Base-by-base conservation (phyloP, 2,113 vertebrate species). In the Lophochroa leadbeateri region DNA sequence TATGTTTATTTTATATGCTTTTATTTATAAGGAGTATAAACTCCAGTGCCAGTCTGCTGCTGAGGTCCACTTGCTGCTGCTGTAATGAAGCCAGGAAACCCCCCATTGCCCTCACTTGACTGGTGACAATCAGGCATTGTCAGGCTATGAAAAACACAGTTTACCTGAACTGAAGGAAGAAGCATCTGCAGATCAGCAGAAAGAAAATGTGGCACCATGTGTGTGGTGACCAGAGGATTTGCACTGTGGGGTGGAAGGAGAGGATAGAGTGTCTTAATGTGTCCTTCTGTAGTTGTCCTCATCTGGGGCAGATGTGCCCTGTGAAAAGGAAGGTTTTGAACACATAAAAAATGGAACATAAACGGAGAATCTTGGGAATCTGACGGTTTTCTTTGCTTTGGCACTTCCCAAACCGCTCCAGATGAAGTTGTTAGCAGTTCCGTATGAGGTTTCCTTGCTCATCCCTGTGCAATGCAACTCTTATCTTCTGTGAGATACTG, bases 301-400 rank as follows among this genome's bases (percentile, higher is more conserved):
- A 0, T n/a, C 52, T 44, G 44, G 53, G 43, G 21, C n/a, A 58
- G 58, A 21, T 41, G 43, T 33, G 44, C 29, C 31, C 23, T 57
- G 17, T 43, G 71, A 33, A 79, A 37, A 1, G 1, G 31, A 44
- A 39, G 28, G 19, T 23, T 67, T 53, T 60, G 21, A 71, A 18
- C 3, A 2, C 2, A 0, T 68, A 3, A 55, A 37, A 37, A 64
- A 3, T 3, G 41, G 55, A 57, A 79, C 3, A 11, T 35, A 28
- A 37, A 83, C 39, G 20, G 10, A 71, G 24, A 82, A 41, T 60
- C 63, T 17, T 3, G 0, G 49, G 47, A 76, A 27, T 35, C 55
- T 0, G 11, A 19, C 1, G 3, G 24, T 63, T 80, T 60, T 63
- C 78, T 90, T 85, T 78, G 82, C 76, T 80, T 57, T 69, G 61